Evolutionary conservation across 2,888 invertebrate species (phyloP), one percentile per base, ranked within the genome.

Genomic region (Conistra vaccinii): DNA sequence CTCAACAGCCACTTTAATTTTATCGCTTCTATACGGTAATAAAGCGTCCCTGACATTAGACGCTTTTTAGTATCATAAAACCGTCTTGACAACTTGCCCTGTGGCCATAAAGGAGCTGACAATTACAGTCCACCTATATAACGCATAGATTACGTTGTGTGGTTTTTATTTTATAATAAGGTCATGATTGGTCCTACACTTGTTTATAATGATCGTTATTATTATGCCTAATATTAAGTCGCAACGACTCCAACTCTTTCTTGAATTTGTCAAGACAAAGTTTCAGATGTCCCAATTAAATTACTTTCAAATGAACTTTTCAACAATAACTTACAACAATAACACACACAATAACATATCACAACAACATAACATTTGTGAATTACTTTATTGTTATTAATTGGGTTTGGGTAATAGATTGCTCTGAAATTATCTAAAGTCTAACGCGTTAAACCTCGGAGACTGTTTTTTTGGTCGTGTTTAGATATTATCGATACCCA

Each of bases 91-190:
- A 45, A 61, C 70, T 75, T 61, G 65, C 58, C 23, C n/a, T 48
- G 32, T 60, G 63, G 32, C 26, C 20, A 48, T 71, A 62, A 83
- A 65, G 26, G 45, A 14, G 45, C 75, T 63, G 67, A 57, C 14
- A 67, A 67, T 57, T 72, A 74, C 35, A 68, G 26, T 17, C n/a
- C 32, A 55, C 42, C 29, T 63, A 17, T 69, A 69, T 82, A 78
- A 75, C n/a, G n/a, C n/a, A n/a, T n/a, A 65, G 58, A 63, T 17
- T 39, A 48, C 20, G 2, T 20, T 20, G 20, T 48, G 48, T 48
- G 20, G 20, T 68, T 39, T 20, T 7, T 48, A 20, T 20, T 39
- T 60, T 51, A 17, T 42, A 42, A 12, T 61, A 23, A 9, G 20
- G 6, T 42, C 3, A 68, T 23, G 39, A 20, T 58, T 23, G 20